Evolutionary conservation across 1,140 invertebrate species (phyloP), one percentile per base, ranked within the genome.

Genomic region (Drosophila paulistorum): DNA sequence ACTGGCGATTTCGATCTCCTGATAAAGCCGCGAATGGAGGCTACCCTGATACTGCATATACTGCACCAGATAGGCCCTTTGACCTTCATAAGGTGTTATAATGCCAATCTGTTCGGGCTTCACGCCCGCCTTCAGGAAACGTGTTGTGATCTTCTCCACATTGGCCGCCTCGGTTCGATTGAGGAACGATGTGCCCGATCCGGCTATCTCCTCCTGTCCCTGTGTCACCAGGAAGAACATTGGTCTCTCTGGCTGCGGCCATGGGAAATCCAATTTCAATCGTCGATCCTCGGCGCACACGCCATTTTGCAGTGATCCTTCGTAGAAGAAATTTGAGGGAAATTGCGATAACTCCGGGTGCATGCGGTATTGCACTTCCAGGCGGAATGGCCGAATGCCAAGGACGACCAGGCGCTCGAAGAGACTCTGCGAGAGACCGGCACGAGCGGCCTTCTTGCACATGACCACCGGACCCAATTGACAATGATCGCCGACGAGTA

Each of bases 341-440:
- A 99, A 99, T 51, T 98, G 95, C 0, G 97, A 98, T 0, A 99
- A 93, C 85, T 98, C 97, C 0, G 99, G 99, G 91, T 98, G 97
- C 99, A 99, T 99, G 64, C 99, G 95, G 92, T 99, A 99, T 91
- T 99, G 99, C 1, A 99, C 99, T 93, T 99, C 98, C 1, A 99
- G 93, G 1, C 98, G 95, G 92, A 99, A 98, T 0, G 98, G 98
- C 51, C 98, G 94, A 71, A 99, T 99, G 9, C 98, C 98, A 3
- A 99, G 93, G 0, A 99, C 97, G 0, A 99, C 99, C 0, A 99
- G 93, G 13, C 99, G 94, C 92, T 99, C 99, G 93, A 99, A 99
- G 6, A 99, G 93, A 13, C 98, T 99, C 92, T 99, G 98, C 0
- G 98, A 98, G 1, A 99, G 94, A 0, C 99, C 99, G 26, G 99